These are phyloP conservation scores for Steatornis caripensis DNA, from an alignment of 2,113 vertebrate genomes.

Conservation along the genomic window DNA sequence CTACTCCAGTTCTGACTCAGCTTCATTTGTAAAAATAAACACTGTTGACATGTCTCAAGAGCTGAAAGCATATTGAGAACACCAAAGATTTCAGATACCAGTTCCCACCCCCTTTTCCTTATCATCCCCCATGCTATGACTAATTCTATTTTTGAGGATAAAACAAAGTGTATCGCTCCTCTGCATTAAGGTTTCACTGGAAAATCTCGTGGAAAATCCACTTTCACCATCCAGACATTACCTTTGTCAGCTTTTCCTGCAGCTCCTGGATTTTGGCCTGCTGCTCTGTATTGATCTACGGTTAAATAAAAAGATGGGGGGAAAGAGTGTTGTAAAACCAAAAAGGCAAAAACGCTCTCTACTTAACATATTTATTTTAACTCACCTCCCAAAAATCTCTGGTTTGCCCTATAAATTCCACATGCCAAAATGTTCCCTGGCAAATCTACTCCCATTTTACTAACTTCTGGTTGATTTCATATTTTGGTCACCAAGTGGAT, in stretches of 20 bases:
- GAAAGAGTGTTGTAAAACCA: neutral
- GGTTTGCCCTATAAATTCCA: neutral
- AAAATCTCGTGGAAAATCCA: neutral
- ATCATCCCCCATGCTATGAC: conserved; percentile 42
- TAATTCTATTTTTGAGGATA: conserved; percentile 54
- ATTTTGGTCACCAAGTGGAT: neutral
- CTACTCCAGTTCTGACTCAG: conserved; percentile 62
- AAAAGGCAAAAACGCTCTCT: neutral
- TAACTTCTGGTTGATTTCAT: neutral
- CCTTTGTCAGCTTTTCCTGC: conserved; percentile 94
- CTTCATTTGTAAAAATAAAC: conserved; percentile 71
- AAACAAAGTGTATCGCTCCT: conserved; percentile 30
- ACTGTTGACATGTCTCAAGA: conserved; percentile 62
- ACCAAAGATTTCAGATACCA: conserved; percentile 54
- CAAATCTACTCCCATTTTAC: neutral
- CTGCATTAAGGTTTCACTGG: conserved; percentile 15
- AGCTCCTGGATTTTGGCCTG: conserved; percentile 93
- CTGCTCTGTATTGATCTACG: conserved; percentile 90
- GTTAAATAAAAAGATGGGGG: conserved; percentile 7
- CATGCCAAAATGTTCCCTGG: neutral
- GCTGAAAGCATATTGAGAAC: conserved; percentile 43
- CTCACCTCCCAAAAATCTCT: neutral
- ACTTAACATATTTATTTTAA: neutral
- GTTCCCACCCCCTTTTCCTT: conserved; percentile 19
- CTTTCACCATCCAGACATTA: conserved; percentile 55